phyloP scores from a whole-genome alignment of 2,113 vertebrate species.

The Sitta europaea region DNA sequence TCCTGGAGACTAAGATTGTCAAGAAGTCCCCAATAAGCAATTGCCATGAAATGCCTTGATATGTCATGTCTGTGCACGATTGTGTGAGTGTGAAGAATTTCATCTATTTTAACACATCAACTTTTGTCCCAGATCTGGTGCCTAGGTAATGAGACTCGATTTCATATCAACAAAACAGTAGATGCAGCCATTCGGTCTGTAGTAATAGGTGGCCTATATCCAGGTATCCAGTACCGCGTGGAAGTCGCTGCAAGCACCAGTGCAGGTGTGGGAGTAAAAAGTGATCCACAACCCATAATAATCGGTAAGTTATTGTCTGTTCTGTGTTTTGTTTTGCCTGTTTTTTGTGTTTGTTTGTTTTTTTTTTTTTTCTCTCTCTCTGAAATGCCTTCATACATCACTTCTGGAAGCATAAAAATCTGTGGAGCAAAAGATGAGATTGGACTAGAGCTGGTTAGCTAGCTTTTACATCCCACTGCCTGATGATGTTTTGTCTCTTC shows the following conservation, averaged over 20 bases:
- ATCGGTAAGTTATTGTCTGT: conserved; percentile 81
- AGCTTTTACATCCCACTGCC: background rate
- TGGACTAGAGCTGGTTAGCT: background rate
- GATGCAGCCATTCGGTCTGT: conserved; percentile 96
- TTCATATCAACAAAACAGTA: conserved; percentile 98
- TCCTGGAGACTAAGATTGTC: background rate
- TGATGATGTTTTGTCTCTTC: background rate
- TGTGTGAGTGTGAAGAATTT: background rate
- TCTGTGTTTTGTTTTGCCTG: background rate
- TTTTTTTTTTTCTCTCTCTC: background rate
- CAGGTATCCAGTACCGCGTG: conserved; percentile 90
- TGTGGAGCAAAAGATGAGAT: background rate
- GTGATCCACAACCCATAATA: conserved; percentile 90
- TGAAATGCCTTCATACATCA: background rate
- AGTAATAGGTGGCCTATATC: conserved; percentile 92
- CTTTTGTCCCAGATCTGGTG: conserved; percentile 89
- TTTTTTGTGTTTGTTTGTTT: background rate
- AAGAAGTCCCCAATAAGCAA: background rate
- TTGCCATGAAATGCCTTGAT: background rate
- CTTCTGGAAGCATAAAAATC: background rate
- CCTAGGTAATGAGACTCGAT: conserved; percentile 94
- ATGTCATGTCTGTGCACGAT: accelerated
- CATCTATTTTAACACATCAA: background rate
- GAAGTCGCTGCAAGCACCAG: conserved; percentile 96
- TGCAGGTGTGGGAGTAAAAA: conserved; percentile 93